These are phyloP conservation scores for Aplochiton taeniatus DNA, from an alignment of 2,797 vertebrate species.

Conservation along the genomic window DNA sequence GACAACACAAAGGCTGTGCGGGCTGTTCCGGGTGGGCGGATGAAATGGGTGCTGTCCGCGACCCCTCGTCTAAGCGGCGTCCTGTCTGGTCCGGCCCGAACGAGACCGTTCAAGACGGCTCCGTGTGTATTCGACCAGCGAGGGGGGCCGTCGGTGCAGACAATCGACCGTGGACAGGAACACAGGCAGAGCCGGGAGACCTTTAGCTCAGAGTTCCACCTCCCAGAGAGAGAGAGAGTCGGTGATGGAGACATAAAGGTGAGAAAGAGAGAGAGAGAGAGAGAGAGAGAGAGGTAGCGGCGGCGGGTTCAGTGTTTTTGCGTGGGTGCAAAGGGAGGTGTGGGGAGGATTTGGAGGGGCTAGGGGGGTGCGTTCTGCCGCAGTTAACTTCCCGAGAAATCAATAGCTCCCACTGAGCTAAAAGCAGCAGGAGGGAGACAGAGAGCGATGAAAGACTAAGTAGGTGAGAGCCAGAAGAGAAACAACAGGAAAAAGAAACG, in stretches of 20 bases:
- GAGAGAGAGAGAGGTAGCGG: background rate
- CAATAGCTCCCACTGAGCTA: slow-evolving; percentile 60
- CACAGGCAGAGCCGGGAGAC: background rate
- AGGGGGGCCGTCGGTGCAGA: too few species aligned
- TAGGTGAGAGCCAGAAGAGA: slow-evolving; percentile 35
- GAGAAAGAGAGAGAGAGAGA: slow-evolving; percentile 20
- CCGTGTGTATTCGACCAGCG: too few species aligned
- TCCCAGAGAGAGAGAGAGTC: slow-evolving; percentile 16
- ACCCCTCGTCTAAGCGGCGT: too few species aligned
- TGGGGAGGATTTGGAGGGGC: slow-evolving; percentile 15
- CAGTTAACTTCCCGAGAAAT: slow-evolving; percentile 67
- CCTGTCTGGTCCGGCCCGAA: too few species aligned
- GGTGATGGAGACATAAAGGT: slow-evolving; percentile 19
- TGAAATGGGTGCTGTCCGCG: too few species aligned
- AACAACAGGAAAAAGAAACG: slow-evolving; percentile 24
- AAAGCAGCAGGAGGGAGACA: slow-evolving; percentile 54
- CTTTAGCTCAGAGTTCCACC: background rate
- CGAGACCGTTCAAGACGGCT: too few species aligned
- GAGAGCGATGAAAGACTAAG: slow-evolving; percentile 32
- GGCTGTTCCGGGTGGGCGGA: too few species aligned
- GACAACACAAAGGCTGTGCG: too few species aligned
- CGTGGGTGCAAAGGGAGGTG: background rate
- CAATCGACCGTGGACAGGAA: background rate
- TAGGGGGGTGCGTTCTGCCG: slow-evolving; percentile 32
- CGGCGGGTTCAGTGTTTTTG: too few species aligned